phyloP scores from a whole-genome alignment of 2,888 invertebrate genomes.

The Ophion slaviceki region DNA sequence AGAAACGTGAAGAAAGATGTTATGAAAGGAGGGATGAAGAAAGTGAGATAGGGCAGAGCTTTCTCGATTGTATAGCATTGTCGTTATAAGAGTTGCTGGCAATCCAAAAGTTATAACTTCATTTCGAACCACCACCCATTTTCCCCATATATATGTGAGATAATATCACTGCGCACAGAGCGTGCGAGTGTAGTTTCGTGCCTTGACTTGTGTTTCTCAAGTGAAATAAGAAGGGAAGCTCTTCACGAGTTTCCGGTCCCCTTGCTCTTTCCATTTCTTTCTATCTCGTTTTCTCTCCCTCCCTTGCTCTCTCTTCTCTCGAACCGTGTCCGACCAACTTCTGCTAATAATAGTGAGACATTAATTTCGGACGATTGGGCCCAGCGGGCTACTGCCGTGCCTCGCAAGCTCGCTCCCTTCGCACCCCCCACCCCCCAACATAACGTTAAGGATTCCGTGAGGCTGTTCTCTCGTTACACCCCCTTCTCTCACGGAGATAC shows the following conservation, averaged over 20 bases:
- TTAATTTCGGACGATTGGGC: conserved; percentile 82
- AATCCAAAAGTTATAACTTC: conserved; percentile 72
- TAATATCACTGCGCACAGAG: no score
- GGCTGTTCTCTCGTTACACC: conserved; percentile 36
- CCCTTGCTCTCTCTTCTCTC: conserved; percentile 26
- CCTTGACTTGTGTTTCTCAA: conserved; percentile 45
- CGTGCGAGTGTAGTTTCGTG: conserved; percentile 20
- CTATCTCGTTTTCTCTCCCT: background rate
- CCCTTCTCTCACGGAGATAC: conserved; percentile 7
- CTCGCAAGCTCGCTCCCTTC: conserved; percentile 21
- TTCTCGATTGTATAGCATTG: conserved; percentile 46
- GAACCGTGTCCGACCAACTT: conserved; percentile 76
- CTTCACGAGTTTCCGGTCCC: conserved; percentile 19
- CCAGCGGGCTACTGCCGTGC: conserved; percentile 75
- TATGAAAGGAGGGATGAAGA: conserved; percentile 50
- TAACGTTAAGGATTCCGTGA: conserved; percentile 41
- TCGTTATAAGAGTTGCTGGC: conserved; percentile 39
- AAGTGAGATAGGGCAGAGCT: conserved; percentile 44
- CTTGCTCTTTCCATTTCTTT: background rate
- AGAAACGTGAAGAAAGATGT: conserved; percentile 72
- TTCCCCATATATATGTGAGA: conserved; percentile 1
- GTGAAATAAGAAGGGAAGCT: conserved; percentile 4
- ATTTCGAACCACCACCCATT: conserved; percentile 37
- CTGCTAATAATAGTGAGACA: conserved; percentile 80
- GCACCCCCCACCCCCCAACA: conserved; percentile 7